These are phyloP conservation scores for Tortrix viridana DNA, from an alignment of 2,888 invertebrate genomes.

Conservation along the genomic window DNA sequence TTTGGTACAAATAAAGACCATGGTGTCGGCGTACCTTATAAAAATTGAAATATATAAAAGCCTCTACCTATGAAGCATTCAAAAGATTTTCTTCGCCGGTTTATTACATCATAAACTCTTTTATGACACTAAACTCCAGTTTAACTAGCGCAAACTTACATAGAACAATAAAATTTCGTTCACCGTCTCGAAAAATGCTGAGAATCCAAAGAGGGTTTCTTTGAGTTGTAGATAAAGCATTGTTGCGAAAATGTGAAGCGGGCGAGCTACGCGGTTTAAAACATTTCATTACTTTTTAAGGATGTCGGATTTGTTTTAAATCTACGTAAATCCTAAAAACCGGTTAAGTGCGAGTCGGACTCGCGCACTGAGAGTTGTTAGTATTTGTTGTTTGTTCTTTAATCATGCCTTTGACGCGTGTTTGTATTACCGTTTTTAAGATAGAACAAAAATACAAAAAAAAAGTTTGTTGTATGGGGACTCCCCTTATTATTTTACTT, in stretches of 20 bases:
- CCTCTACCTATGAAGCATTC: not conserved
- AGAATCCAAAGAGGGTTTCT: constrained; percentile 6
- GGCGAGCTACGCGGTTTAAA: not conserved
- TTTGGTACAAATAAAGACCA: no score
- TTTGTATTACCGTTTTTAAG: no score
- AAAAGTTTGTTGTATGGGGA: no score
- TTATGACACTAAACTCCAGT: not conserved
- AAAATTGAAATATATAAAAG: not conserved
- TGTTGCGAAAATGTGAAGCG: constrained; percentile 3
- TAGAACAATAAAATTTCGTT: constrained; percentile 7
- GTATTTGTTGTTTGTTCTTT: no score
- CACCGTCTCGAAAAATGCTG: constrained; percentile 11
- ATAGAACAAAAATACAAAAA: no score
- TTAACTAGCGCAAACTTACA: constrained; percentile 3
- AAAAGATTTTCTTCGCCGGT: not conserved
- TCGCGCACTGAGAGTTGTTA: no score
- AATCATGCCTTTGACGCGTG: no score
- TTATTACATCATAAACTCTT: constrained; percentile 5
- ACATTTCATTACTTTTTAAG: not conserved
- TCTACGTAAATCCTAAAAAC: no score
- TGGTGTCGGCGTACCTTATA: no score
- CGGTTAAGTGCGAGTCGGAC: no score
- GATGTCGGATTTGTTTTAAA: not conserved
- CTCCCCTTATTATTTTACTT: no score
- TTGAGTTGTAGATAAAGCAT: constrained; percentile 9